Evolutionary conservation across 2,888 invertebrate species (phyloP).

Genomic region (Adineta ricciae): DNA sequence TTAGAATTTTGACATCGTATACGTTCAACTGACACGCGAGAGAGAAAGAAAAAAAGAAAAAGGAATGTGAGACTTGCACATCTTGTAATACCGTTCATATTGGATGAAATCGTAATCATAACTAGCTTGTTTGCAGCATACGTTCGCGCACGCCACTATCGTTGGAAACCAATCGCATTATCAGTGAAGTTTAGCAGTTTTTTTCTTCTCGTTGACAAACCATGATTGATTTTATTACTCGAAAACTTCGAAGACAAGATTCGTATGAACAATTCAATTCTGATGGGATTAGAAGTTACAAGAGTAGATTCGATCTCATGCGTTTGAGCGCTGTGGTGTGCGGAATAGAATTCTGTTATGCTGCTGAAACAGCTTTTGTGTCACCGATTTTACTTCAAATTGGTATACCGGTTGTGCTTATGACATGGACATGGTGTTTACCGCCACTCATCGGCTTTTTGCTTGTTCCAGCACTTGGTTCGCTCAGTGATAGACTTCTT

Average conservation of each 20-base stretch:
- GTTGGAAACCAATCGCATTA: neutral
- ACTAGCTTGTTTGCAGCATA: neutral
- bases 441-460: slow-evolving; percentile 32
- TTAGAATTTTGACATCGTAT: neutral
- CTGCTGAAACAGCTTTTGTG: slow-evolving; percentile 91
- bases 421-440: slow-evolving; percentile 57
- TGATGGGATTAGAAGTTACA: neutral
- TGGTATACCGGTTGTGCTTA: slow-evolving; percentile 75
- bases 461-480: slow-evolving; percentile 28
- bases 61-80: neutral
- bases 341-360: slow-evolving; percentile 93
- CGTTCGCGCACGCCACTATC: neutral
- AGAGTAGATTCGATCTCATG: slow-evolving; percentile 29
- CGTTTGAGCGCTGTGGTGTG: slow-evolving; percentile 84
- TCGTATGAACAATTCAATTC: neutral
- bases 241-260: neutral
- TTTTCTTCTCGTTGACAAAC: neutral
- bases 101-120: neutral
- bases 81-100: neutral
- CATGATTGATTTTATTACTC: neutral
- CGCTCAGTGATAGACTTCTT: slow-evolving; percentile 25
- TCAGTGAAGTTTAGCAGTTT: neutral
- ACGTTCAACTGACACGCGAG: neutral
- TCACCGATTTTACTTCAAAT: slow-evolving; percentile 87
- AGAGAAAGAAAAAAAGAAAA: neutral